phyloP scores from a whole-genome alignment of 1,140 invertebrate species.

The Bombus confusus region DNA sequence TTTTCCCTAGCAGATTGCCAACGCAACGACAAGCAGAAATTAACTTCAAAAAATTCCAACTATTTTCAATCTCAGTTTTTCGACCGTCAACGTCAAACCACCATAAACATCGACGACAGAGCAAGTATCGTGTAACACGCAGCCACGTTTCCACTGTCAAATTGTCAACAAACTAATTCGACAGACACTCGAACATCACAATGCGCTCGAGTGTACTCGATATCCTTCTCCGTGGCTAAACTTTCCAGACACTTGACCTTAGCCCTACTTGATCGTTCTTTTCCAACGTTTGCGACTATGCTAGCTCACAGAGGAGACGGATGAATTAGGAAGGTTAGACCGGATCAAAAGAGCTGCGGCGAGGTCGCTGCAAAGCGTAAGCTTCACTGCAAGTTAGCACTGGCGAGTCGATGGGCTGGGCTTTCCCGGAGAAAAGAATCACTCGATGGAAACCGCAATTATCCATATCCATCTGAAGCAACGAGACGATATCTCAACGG shows the following conservation, averaged over 20 bases:
- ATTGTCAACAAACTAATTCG: slow-evolving; percentile 4
- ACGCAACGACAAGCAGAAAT: too few species aligned
- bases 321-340: slow-evolving; percentile 53
- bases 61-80: not conserved
- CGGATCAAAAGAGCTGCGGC: slow-evolving; percentile 44
- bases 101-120: not conserved
- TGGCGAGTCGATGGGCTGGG: not conserved
- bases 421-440: slow-evolving; percentile 55
- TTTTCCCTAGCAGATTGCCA: too few species aligned
- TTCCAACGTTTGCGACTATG: not conserved
- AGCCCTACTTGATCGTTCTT: slow-evolving; percentile 32
- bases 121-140: not conserved
- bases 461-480: slow-evolving; percentile 64
- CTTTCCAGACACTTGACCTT: slow-evolving; percentile 26
- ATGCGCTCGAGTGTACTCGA: not conserved
- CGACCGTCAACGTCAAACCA: not conserved
- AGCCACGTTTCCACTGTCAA: not conserved
- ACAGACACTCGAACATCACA: not conserved
- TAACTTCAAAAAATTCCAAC: too few species aligned
- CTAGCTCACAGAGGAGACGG: slow-evolving; percentile 19
- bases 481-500: slow-evolving; percentile 48
- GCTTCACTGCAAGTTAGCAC: slow-evolving; percentile 35
- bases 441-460: slow-evolving; percentile 65
- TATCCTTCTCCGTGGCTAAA: slow-evolving; percentile 7
- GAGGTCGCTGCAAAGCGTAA: slow-evolving; percentile 12